Percentiles rank a stretch among this genome's conserved stretches.
These are phyloP conservation scores for Montipora cactus DNA, from an alignment of 64 coral and sea anemone genomes.

Conservation along the genomic window DNA sequence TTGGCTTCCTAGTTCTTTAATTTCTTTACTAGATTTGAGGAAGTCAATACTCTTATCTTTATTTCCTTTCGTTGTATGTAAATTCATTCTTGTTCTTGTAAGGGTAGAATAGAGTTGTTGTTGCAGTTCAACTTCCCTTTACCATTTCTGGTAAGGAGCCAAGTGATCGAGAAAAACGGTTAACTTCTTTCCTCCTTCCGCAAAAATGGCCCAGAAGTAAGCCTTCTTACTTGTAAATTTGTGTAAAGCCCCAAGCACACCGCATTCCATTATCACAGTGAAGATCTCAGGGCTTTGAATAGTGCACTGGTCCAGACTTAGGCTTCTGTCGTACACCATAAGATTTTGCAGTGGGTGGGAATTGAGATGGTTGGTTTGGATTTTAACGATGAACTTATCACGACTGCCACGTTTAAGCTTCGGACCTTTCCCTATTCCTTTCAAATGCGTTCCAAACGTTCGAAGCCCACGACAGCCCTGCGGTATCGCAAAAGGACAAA, in stretches of 20 bases:
- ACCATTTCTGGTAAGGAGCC: conserved; percentile 73
- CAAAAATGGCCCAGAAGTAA: conserved; percentile 77
- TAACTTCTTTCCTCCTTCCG: conserved; percentile 53
- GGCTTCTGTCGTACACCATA: conserved; percentile 58
- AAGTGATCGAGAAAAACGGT: conserved; percentile 60
- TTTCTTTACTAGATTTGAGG: too few relatives aligned
- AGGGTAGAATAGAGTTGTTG: too few relatives aligned
- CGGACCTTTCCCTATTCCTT: conserved; percentile 55
- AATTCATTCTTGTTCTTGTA: too few relatives aligned
- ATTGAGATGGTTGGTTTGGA: conserved; percentile 68
- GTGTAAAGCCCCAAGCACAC: conserved; percentile 60
- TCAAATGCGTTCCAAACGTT: conserved; percentile 20
- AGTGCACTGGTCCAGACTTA: neutral
- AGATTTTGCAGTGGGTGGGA: conserved; percentile 59
- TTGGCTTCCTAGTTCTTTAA: too few relatives aligned
- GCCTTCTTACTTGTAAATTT: conserved; percentile 83
- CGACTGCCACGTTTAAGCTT: conserved; percentile 23
- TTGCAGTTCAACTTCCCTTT: too few relatives aligned
- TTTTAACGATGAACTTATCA: conserved; percentile 68
- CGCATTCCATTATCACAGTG: conserved; percentile 84
- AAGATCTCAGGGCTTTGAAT: conserved; percentile 79
- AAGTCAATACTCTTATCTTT: too few relatives aligned
- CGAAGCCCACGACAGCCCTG: neutral
- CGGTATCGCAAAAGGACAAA: neutral
- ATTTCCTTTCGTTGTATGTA: too few relatives aligned